phyloP scores from a whole-genome alignment of 2,797 vertebrate species.

The Champsocephalus esox region DNA sequence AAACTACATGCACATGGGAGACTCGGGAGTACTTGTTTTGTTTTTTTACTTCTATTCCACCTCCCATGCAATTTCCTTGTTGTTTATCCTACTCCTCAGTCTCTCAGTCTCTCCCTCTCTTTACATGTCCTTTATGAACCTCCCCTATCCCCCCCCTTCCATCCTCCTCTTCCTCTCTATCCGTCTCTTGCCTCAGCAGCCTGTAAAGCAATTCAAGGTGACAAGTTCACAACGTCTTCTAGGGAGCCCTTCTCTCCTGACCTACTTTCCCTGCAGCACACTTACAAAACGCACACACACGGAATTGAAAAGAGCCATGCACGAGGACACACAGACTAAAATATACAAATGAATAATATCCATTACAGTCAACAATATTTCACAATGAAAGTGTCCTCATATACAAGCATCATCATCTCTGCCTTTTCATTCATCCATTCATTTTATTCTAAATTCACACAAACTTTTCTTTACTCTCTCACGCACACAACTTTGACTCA shows the following conservation, averaged over 20 bases:
- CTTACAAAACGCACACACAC: slow-evolving; percentile 20
- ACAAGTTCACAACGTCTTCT: slow-evolving; percentile 89
- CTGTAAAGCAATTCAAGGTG: slow-evolving; percentile 88
- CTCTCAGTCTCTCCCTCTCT: not conserved
- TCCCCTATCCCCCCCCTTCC: slow-evolving; percentile 20
- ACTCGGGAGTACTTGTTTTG: not conserved
- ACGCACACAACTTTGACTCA: not conserved
- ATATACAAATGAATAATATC: slow-evolving; percentile 2
- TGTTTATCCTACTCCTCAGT: slow-evolving; percentile 19
- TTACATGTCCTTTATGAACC: slow-evolving; percentile 23
- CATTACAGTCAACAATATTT: not conserved
- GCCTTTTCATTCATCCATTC: no score
- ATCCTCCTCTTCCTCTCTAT: slow-evolving; percentile 31
- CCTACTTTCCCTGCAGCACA: slow-evolving; percentile 83
- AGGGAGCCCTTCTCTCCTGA: slow-evolving; percentile 86
- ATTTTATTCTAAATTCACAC: not conserved
- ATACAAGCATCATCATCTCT: not conserved
- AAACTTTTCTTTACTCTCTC: not conserved
- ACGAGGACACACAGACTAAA: slow-evolving; percentile 19
- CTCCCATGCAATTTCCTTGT: slow-evolving; percentile 10
- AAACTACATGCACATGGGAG: slow-evolving; percentile 6
- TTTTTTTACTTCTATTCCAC: slow-evolving; percentile 10
- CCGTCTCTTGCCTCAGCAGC: slow-evolving; percentile 72
- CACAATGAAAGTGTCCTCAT: not conserved
- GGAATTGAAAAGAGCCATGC: slow-evolving; percentile 1